These are phyloP conservation scores for Xestia ashworthii DNA, from an alignment of 2,888 invertebrate genomes.

Conservation along the genomic window DNA sequence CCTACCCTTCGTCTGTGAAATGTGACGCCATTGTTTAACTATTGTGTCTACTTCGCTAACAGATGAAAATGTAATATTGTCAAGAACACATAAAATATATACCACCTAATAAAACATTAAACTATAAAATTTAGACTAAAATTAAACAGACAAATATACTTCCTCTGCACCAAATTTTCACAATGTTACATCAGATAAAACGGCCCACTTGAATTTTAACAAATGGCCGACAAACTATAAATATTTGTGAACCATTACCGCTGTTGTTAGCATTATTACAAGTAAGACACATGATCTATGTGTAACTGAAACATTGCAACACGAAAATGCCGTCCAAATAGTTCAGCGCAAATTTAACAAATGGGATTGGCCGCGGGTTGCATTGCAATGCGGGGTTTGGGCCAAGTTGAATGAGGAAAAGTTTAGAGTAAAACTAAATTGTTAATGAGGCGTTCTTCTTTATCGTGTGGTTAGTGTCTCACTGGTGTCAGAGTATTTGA, in stretches of 20 bases:
- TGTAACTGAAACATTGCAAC: constrained; percentile 66
- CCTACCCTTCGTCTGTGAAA: too few relatives aligned
- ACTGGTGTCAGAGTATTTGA: too few relatives aligned
- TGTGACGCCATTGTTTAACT: too few relatives aligned
- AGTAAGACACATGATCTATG: constrained; percentile 68
- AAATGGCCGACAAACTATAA: constrained; percentile 60
- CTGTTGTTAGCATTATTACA: constrained; percentile 64
- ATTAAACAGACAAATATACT: constrained; percentile 34
- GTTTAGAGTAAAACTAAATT: not conserved
- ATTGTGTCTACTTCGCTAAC: too few relatives aligned
- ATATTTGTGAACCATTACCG: constrained; percentile 67
- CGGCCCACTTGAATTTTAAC: constrained; percentile 65
- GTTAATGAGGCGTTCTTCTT: not conserved
- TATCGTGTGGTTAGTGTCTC: too few relatives aligned
- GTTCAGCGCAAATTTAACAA: constrained; percentile 88
- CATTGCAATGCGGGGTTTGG: constrained; percentile 75
- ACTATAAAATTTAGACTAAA: not conserved
- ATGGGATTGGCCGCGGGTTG: constrained; percentile 84
- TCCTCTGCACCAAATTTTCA: constrained; percentile 14
- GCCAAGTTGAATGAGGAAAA: constrained; percentile 61
- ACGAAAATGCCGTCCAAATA: constrained; percentile 78
- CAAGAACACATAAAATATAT: not conserved
- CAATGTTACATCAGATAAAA: constrained; percentile 47
- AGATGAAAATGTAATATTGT: too few relatives aligned
- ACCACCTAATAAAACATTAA: not conserved